Conservation (phyloP, 64 coral and sea anemone genomes). For the Montipora capricornis region DNA sequence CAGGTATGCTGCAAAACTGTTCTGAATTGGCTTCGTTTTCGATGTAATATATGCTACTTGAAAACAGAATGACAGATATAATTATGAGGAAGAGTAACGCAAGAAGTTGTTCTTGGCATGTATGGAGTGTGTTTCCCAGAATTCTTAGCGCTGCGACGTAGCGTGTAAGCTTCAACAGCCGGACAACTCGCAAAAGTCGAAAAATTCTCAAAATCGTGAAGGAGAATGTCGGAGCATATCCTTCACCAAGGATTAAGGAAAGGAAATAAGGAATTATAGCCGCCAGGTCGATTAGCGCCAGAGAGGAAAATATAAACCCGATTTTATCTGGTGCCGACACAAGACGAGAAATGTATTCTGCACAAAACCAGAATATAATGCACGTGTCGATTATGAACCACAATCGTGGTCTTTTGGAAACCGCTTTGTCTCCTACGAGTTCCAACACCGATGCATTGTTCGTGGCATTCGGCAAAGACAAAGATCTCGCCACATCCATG, state of each 20-base stretch:
- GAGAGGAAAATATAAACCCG: slow-evolving; percentile 61
- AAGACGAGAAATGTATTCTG: slow-evolving; percentile 61
- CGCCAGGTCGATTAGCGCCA: slow-evolving; percentile 78
- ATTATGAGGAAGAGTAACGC: slow-evolving; percentile 63
- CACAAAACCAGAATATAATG: slow-evolving; percentile 79
- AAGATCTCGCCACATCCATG: not conserved
- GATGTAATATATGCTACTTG: slow-evolving; percentile 70
- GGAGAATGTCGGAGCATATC: slow-evolving; percentile 55
- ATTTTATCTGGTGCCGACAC: slow-evolving; percentile 38
- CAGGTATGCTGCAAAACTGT: slow-evolving; percentile 77
- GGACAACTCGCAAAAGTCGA: slow-evolving; percentile 78
- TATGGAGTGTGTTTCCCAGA: slow-evolving; percentile 70
- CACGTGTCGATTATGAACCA: slow-evolving; percentile 90
- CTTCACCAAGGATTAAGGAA: not conserved
- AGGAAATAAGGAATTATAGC: slow-evolving; percentile 88
- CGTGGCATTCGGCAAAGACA: not conserved
- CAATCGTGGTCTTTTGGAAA: slow-evolving; percentile 14
- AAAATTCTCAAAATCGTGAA: slow-evolving; percentile 76
- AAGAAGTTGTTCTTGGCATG: slow-evolving; percentile 75
- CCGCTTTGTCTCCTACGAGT: not conserved
- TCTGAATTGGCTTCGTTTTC: slow-evolving; percentile 56
- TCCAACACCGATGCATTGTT: not conserved
- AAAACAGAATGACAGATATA: slow-evolving; percentile 77
- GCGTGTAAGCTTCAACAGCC: slow-evolving; percentile 85
- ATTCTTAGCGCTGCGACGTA: slow-evolving; percentile 79